Evolutionary conservation across 2,888 invertebrate genomes (phyloP), one percentile per base, ranked within the genome.

Genomic region (Thymelicus sylvestris): DNA sequence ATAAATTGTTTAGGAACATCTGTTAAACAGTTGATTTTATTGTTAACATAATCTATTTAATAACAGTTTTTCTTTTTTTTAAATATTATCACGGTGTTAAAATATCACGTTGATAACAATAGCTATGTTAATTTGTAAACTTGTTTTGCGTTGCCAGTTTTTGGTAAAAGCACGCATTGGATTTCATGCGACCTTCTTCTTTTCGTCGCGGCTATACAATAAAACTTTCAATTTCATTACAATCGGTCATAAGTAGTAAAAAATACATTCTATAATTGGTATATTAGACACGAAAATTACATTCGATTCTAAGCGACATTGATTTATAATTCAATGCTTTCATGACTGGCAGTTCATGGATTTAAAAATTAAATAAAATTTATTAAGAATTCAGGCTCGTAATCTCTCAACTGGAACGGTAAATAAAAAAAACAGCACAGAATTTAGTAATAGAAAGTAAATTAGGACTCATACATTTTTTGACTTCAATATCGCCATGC

Each of bases 141-240:
- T 6, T 55, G 55, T 55, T 55, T 55, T 6, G 31, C 7, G 15
- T 12, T 39, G 0, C 38, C 15, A 59, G 13, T 59, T 38, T 24
- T 55, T 19, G 55, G 55, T 55, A 24, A 55, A 55, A 52, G 50
- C 24, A 24, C 41, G 24, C 55, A 13, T 65, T 13, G 10, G 52
- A 50, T 65, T 55, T 65, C 65, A 31, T 24, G 50, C 19, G n/a
- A 59, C 44, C 24, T 19, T 2, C 55, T 55, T 55, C 19, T 66
- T 66, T 66, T 66, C 57, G 47, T 24, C 60, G 19, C 31, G 12
- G 44, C 48, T 60, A 6, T 48, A 31, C 48, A 60, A 67, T 50
- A 50, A 48, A 67, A 67, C 67, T 67, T 68, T 63, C 38, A 31
- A 68, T 68, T 62, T 63, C 62, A 59, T 38, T 39, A 68, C 57